A percentile compares a stretch with the other conserved stretches of the same genome.
Evolutionary conservation across 2,888 invertebrate genomes (phyloP).

Genomic region (Schrankia costaestrigalis): DNA sequence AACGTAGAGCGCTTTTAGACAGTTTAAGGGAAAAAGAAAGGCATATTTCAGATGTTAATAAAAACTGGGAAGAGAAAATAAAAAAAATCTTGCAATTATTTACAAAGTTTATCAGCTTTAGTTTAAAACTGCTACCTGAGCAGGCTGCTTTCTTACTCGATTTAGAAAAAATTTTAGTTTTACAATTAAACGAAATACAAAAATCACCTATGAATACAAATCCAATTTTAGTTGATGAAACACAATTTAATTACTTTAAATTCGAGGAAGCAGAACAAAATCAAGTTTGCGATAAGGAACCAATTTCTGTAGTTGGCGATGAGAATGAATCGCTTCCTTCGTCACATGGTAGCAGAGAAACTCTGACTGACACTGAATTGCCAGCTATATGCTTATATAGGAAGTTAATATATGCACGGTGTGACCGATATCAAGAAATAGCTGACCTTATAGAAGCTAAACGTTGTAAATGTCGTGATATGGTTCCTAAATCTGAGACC

Average conservation of each 20-base stretch:
- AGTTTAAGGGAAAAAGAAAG: constrained; percentile 43
- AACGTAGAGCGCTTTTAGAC: constrained; percentile 44
- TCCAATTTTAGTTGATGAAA: constrained; percentile 50
- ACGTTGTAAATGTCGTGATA: constrained; percentile 50
- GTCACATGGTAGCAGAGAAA: constrained; percentile 60
- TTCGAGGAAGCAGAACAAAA: constrained; percentile 39
- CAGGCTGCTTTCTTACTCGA: constrained; percentile 66
- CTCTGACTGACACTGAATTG: constrained; percentile 57
- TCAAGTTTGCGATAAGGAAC: constrained; percentile 46
- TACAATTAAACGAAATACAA: constrained; percentile 67
- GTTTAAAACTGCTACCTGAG: constrained; percentile 65
- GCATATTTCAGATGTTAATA: constrained; percentile 50
- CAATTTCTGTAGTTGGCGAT: constrained; percentile 60
- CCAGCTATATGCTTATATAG: constrained; percentile 54
- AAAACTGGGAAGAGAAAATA: constrained; percentile 63
- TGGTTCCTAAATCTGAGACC: too few species aligned
- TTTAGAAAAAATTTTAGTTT: constrained; percentile 64
- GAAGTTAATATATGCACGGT: constrained; percentile 65
- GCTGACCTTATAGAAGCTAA: constrained; percentile 53
- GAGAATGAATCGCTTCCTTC: constrained; percentile 44
- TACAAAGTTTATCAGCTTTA: constrained; percentile 66
- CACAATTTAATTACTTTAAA: constrained; percentile 43
- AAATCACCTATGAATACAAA: constrained; percentile 42
- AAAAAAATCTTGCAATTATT: constrained; percentile 62
- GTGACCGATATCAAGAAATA: constrained; percentile 59